These are phyloP conservation scores for Patella caerulea DNA, from an alignment of 2,888 invertebrate species.

Conservation along the genomic window DNA sequence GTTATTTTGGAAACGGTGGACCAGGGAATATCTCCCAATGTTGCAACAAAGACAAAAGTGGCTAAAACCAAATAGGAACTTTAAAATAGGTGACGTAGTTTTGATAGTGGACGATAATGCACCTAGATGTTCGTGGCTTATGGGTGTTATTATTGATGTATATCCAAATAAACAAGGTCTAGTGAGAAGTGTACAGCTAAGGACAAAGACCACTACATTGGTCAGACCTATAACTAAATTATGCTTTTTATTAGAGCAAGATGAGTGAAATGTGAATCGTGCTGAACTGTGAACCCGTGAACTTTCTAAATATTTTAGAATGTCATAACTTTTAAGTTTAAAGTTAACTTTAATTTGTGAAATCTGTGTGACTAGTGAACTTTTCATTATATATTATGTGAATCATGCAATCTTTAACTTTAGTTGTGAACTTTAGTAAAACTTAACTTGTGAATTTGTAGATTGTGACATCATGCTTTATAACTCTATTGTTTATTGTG, in stretches of 20 bases:
- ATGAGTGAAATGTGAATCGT: not conserved
- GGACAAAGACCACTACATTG: conserved; percentile 7
- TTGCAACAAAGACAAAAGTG: conserved; percentile 27
- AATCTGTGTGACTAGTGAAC: no score
- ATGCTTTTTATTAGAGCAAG: not conserved
- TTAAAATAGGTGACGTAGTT: conserved; percentile 20
- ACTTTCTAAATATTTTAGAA: no score
- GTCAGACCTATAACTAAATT: conserved; percentile 13
- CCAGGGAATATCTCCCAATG: conserved; percentile 19
- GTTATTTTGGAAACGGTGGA: conserved; percentile 26
- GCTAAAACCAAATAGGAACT: not conserved
- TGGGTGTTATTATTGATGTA: conserved; percentile 15
- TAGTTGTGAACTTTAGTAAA: no score
- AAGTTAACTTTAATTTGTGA: no score
- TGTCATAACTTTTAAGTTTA: no score
- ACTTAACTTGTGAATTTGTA: no score
- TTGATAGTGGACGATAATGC: conserved; percentile 17
- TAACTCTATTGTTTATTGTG: no score
- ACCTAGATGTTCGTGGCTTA: conserved; percentile 19
- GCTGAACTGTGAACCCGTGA: not conserved
- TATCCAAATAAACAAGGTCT: conserved; percentile 20
- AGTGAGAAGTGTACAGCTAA: conserved; percentile 15
- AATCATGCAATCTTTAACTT: no score
- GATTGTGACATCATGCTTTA: no score
- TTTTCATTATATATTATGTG: no score